Evolutionary conservation across 2,797 vertebrate genomes (phyloP), one percentile per base, ranked within the genome.

Genomic region (Danio albolineatus): DNA sequence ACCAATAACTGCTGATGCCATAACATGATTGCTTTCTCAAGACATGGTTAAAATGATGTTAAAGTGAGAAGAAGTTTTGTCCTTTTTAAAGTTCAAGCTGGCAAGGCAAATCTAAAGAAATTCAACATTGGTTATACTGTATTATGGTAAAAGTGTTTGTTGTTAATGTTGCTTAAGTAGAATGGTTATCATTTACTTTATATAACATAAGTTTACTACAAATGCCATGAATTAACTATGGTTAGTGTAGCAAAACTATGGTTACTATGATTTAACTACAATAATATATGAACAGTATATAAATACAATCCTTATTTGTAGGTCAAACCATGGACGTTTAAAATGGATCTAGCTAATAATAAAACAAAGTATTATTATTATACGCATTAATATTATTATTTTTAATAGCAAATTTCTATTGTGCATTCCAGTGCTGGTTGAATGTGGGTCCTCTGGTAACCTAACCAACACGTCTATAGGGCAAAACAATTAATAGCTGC

Each of bases 341-440:
- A 53, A 17, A 54, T 19, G n/a, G 53, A 28, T 28, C 28, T 28
- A 28, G 28, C n/a, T n/a, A n/a, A 3, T n/a, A n/a, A n/a, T 28
- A 28, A 28, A 28, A 28, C 28, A 28, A n/a, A 28, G 28, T 28
- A 28, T 3, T 1, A 28, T 28, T 28, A 28, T 28, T 28, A 28
- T n/a, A n/a, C n/a, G 28, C 28, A 28, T 28, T 3, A n/a, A 28
- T 28, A 3, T 28, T 1, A 28, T 28, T 28, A 28, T n/a, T 36
- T 67, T 16, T 16, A 53, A 38, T 7, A 2, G 28, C 10, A 53
- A 4, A 53, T 49, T 38, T 9, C 8, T 13, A 54, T 6, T 36
- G 28, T 21, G 5, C 19, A 78, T 78, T 78, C 54, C 64, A 69
- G 7, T 16, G 43, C 36, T 10, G 43, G 21, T 49, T 77, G 12